Evolutionary conservation across 2,113 vertebrate genomes (phyloP).

Genomic region (Syrmaticus mikado): DNA sequence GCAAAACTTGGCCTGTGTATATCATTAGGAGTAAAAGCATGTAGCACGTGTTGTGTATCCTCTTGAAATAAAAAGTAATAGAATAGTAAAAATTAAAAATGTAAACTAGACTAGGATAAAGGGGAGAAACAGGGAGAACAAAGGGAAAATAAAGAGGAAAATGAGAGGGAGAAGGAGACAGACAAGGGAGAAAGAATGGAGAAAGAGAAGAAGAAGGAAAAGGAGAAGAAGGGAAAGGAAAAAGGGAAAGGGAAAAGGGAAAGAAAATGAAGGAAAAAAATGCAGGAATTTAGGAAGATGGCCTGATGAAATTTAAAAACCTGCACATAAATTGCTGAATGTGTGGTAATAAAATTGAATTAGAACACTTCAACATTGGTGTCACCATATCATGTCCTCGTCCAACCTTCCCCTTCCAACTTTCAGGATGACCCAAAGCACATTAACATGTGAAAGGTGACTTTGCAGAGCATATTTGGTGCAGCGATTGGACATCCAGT

Average conservation of each 20-base stretch:
- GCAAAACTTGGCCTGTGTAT: background rate
- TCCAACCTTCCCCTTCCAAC: background rate
- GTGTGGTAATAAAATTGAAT: background rate
- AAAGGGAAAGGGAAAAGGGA: background rate
- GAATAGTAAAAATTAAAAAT: background rate
- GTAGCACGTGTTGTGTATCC: background rate
- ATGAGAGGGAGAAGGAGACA: background rate
- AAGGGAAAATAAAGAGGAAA: background rate
- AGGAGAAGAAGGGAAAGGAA: background rate
- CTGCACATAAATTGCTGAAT: fast-evolving
- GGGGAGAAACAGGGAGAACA: background rate
- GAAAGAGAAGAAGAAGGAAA: background rate
- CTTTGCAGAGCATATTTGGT: background rate
- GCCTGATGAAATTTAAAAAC: background rate
- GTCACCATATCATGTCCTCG: background rate
- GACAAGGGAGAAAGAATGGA: background rate
- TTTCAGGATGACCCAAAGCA: background rate
- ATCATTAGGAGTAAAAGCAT: background rate
- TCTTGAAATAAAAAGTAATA: background rate
- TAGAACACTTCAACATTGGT: background rate
- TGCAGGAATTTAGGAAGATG: background rate
- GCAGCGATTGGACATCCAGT: background rate
- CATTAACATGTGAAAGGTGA: background rate
- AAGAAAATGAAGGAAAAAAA: background rate
- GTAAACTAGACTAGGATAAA: background rate